Evolutionary conservation across 2,797 vertebrate species (phyloP), one percentile per base, ranked within the genome.

Genomic region (Lateolabrax maculatus): DNA sequence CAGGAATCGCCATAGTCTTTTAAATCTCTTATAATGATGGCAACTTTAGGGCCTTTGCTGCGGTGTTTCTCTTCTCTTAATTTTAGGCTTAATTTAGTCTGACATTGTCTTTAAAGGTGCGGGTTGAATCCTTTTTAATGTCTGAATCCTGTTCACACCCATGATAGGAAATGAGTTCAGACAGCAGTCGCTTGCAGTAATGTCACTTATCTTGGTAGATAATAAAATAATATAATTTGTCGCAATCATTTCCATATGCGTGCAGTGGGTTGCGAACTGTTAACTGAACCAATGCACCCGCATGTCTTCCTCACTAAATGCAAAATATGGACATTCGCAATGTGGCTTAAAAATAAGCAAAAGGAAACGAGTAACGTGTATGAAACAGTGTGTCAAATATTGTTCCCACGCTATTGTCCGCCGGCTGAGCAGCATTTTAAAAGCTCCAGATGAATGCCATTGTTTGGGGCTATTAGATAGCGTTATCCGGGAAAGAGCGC

Each of bases 321-420:
- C 41, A 4, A n/a, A 60, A 55, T 52, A 18, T 66, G 12, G n/a
- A 49, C 4, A 23, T 39, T 34, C 60, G 16, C 31, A n/a, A 64
- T 48, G 9, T 65, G 19, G 31, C 8, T 51, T 19, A 12, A 49
- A 52, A 31, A 55, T 48, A 21, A 41, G 1, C 37, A 4, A 37
- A 11, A 9, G 10, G 2, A 10, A 55, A 68, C 11, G 4, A 25
- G 15, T 16, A 9, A 31, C 44, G 34, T 12, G n/a, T 41, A 13
- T 73, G 48, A 63, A 79, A 34, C 31, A 2, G 21, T 31, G 56
- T 75, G 65, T 83, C 48, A 60, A 9, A 76, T 73, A 64, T 72
- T 73, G 83, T 91, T 93, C 88, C 83, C 87, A 88, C 75, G 83
- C 84, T 67, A 75, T 90, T 90, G 85, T 91, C 75, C 9, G 56